phyloP scores from a whole-genome alignment of 37 sponge, comb jelly and placozoan species.

The Eunapius fragilis region DNA sequence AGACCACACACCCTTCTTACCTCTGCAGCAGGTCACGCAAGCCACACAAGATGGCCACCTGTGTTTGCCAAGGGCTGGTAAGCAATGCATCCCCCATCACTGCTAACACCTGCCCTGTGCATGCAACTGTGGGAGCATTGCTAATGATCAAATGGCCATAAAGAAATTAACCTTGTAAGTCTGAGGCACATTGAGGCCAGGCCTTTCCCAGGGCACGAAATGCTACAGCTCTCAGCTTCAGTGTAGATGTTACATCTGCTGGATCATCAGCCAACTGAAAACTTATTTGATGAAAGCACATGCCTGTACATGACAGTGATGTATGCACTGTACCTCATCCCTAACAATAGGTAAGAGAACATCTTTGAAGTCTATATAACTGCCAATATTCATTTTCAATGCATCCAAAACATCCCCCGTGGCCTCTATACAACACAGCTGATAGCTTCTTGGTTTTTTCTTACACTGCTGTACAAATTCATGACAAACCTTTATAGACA shows the following conservation, averaged over 20 bases:
- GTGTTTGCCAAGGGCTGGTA: constrained; percentile 46
- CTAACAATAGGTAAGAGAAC: constrained; percentile 16
- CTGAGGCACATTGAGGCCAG: constrained; percentile 41
- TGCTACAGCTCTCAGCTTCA: constrained; percentile 38
- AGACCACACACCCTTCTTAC: background rate
- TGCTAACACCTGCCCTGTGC: background rate
- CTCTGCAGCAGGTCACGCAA: constrained; percentile 10
- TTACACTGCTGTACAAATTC: constrained; percentile 55
- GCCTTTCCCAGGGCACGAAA: constrained; percentile 39
- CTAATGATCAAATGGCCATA: background rate
- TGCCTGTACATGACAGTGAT: too few species aligned
- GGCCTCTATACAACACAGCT: constrained; percentile 42
- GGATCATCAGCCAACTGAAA: background rate
- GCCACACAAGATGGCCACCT: constrained; percentile 51
- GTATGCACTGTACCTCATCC: background rate
- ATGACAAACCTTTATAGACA: constrained; percentile 28
- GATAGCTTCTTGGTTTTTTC: constrained; percentile 30
- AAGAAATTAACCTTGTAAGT: constrained; percentile 30
- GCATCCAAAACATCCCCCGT: constrained; percentile 36
- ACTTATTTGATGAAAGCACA: too few species aligned
- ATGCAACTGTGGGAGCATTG: constrained; percentile 4
- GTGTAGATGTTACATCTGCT: background rate
- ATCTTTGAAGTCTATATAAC: constrained; percentile 24
- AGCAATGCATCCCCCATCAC: constrained; percentile 19
- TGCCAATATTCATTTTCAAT: constrained; percentile 30